Evolutionary conservation across 1,140 invertebrate species (phyloP).

Genomic region (Radopholus similis): DNA sequence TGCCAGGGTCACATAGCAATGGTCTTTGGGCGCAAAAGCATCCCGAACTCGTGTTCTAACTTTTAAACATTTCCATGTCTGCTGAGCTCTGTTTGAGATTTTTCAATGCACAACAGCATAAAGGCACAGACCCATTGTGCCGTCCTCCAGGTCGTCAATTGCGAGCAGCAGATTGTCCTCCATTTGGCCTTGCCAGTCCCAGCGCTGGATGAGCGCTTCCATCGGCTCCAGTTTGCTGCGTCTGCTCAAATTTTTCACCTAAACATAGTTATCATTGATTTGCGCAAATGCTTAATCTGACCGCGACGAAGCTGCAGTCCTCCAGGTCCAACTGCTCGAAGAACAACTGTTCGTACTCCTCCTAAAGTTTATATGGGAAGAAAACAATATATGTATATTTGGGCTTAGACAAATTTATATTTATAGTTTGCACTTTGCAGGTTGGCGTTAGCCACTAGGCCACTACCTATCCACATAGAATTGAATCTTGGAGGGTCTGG

Average conservation of each 20-base stretch:
- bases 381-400: not conserved
- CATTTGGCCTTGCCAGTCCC: constrained; percentile 16
- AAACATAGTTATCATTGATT: not conserved
- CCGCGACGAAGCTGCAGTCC: not conserved
- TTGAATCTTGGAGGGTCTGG: too few relatives aligned
- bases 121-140: not conserved
- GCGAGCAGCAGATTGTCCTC: constrained; percentile 1
- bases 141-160: constrained; percentile 8
- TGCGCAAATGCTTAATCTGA: not conserved
- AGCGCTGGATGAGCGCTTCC: constrained; percentile 14
- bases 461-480: not conserved
- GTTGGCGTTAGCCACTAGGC: too few relatives aligned
- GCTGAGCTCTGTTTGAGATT: not conserved
- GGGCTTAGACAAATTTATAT: too few relatives aligned
- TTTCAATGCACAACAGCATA: not conserved
- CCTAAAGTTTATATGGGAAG: too few relatives aligned
- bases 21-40: too few relatives aligned
- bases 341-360: not conserved
- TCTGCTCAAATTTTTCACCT: constrained; percentile 4
- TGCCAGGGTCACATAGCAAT: too few relatives aligned
- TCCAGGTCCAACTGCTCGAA: not conserved
- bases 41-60: not conserved
- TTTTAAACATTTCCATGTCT: not conserved
- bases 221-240: not conserved
- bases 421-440: too few relatives aligned